Evolutionary conservation across 2,797 vertebrate species (phyloP).

Genomic region (Psittacula echo): DNA sequence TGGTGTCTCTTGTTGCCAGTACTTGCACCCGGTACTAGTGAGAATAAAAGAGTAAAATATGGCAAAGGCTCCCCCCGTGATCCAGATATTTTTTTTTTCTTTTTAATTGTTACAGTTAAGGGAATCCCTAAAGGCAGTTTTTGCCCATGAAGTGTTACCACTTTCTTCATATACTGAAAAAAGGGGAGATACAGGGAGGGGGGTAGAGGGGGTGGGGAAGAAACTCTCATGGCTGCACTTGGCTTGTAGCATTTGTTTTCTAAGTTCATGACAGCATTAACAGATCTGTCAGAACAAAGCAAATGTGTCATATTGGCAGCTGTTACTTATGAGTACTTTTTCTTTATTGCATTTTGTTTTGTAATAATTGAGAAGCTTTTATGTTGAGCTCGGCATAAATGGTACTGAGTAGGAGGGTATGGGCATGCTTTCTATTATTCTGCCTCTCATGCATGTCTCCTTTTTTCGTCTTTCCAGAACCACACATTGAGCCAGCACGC

Average conservation of each 20-base stretch:
- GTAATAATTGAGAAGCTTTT: constrained; percentile 79
- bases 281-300: constrained; percentile 72
- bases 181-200: too few species aligned
- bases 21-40: constrained; percentile 27
- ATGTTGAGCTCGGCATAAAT: constrained; percentile 74
- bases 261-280: constrained; percentile 75
- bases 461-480: constrained; percentile 95
- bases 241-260: constrained; percentile 50
- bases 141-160: background rate
- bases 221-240: constrained; percentile 36
- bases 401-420: constrained; percentile 84
- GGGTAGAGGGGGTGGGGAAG: too few species aligned
- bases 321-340: constrained; percentile 77
- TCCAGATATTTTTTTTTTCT: background rate
- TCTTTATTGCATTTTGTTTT: constrained; percentile 78
- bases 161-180: constrained; percentile 3
- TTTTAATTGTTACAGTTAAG: too few species aligned
- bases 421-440: constrained; percentile 94
- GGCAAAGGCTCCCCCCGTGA: constrained; percentile 43
- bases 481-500: constrained; percentile 99
- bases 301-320: constrained; percentile 78
- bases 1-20: constrained; percentile 63
- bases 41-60: constrained; percentile 48
- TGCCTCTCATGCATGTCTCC: constrained; percentile 95
- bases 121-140: background rate